Evolutionary conservation across 2,888 invertebrate species (phyloP).

Genomic region (Drosophila percnosoma): DNA sequence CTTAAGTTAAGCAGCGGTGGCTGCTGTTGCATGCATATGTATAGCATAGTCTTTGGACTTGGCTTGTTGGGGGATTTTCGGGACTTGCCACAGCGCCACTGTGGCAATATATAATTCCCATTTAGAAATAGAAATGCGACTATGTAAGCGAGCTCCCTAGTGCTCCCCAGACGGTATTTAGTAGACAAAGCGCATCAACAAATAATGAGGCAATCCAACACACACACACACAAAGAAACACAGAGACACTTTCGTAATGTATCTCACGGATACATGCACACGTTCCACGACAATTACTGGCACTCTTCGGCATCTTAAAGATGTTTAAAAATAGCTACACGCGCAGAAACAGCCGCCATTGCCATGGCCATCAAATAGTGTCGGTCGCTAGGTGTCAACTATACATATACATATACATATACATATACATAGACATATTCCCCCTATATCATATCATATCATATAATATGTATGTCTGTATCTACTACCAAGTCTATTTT

Average conservation of each 20-base stretch:
- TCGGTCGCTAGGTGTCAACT: constrained; percentile 52
- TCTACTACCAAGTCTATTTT: constrained; percentile 47
- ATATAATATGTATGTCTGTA: constrained; percentile 1
- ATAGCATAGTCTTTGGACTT: constrained; percentile 18
- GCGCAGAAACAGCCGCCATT: constrained; percentile 28
- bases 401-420: background rate
- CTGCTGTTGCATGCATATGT: constrained; percentile 7
- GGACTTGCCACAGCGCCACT: constrained; percentile 10
- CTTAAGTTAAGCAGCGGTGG: constrained; percentile 51
- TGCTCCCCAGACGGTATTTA: constrained; percentile 62
- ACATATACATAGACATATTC: background rate
- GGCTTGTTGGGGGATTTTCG: constrained; percentile 25
- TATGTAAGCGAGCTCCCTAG: constrained; percentile 23
- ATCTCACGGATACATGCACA: constrained; percentile 50
- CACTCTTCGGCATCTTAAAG: constrained; percentile 32
- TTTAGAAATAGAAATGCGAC: constrained; percentile 40
- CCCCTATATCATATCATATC: constrained; percentile 15
- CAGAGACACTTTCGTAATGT: constrained; percentile 28
- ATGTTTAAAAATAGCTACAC: constrained; percentile 36
- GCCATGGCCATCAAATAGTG: constrained; percentile 63
- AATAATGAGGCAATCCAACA: constrained; percentile 51
- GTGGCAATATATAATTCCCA: constrained; percentile 33
- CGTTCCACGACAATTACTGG: constrained; percentile 42
- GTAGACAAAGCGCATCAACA: constrained; percentile 55
- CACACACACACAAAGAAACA: constrained; percentile 3